Evolutionary conservation across 1,140 invertebrate genomes (phyloP).

Genomic region (Cydia strobilella): DNA sequence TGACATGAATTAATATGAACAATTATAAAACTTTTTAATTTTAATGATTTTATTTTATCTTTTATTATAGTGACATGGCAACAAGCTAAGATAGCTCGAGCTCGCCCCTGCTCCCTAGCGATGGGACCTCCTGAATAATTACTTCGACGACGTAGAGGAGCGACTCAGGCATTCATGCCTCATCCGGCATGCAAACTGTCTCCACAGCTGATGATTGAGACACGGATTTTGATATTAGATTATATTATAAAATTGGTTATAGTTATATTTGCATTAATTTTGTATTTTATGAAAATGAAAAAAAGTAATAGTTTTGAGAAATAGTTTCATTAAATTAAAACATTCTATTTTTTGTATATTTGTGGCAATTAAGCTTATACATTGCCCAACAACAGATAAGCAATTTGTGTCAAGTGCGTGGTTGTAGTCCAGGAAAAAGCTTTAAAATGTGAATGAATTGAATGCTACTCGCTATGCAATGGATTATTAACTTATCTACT

Average conservation of each 20-base stretch:
- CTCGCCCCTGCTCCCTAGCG: slow-evolving; percentile 14
- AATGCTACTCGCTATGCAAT: too few species aligned
- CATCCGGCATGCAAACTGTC: slow-evolving; percentile 27
- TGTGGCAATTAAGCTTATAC: too few species aligned
- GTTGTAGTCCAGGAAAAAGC: too few species aligned
- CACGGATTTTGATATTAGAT: slow-evolving; percentile 13
- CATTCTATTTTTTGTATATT: too few species aligned
- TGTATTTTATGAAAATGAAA: neutral
- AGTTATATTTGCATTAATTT: neutral
- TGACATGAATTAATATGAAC: neutral
- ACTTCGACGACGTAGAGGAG: slow-evolving; percentile 9
- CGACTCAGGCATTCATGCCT: slow-evolving; percentile 23
- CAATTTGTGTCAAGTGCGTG: too few species aligned
- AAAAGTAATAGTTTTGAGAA: too few species aligned
- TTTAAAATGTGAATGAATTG: too few species aligned
- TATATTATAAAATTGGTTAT: neutral
- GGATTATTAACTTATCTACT: too few species aligned
- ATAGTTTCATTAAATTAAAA: too few species aligned
- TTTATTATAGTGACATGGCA: neutral
- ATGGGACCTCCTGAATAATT: slow-evolving; percentile 27
- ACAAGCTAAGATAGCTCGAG: neutral
- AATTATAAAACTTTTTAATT: neutral
- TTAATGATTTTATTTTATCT: neutral
- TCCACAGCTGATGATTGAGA: slow-evolving; percentile 29
- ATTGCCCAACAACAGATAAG: too few species aligned